Evolutionary conservation across 1,140 invertebrate genomes (phyloP), one percentile per base, ranked within the genome.

Genomic region (Paracyclopina nana): DNA sequence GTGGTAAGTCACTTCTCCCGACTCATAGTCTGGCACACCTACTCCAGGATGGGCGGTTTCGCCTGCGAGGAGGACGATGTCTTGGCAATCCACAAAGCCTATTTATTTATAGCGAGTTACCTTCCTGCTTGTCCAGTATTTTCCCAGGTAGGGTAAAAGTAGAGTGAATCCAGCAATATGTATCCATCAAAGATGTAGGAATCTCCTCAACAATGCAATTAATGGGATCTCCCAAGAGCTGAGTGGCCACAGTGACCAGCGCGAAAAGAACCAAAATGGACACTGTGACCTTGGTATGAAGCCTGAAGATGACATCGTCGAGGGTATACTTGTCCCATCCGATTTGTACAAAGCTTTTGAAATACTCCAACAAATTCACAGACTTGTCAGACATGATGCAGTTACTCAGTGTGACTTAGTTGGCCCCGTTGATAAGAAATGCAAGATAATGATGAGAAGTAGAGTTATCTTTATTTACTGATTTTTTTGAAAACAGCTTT

Each of bases 131-230:
- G 9, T 20, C 34, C 14, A 38, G 9, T 2, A 4, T 20, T 3
- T n/a, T 2, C 4, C 9, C 9, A 3, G 34, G 3, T 3, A 76
- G 57, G 0, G 77, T 78, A 56, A 75, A 80, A 1, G 78, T 81
- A 43, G 78, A 76, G 58, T 77, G 72, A 31, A 79, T 79, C 77
- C 77, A 82, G 61, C 79, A 82, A 57, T 74, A 80, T 14, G 72
- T 73, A 54, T 81, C 74, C 27, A 80, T 68, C 28, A 74, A 68
- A 53, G 76, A 61, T 27, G 58, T 54, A 6, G 62, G 64, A 29
- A 65, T 63, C 46, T 64, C 34, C 12, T 67, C 69, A 31, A 62
- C 60, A 56, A 76, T 71, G 54, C 76, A 78, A 46, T 73, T 64
- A 4, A 79, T 76, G 0, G 76, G 76, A 56, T 77, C 72, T 0